Evolutionary conservation across 2,797 vertebrate species (phyloP).

Genomic region (Dendrocincla tyrannina): DNA sequence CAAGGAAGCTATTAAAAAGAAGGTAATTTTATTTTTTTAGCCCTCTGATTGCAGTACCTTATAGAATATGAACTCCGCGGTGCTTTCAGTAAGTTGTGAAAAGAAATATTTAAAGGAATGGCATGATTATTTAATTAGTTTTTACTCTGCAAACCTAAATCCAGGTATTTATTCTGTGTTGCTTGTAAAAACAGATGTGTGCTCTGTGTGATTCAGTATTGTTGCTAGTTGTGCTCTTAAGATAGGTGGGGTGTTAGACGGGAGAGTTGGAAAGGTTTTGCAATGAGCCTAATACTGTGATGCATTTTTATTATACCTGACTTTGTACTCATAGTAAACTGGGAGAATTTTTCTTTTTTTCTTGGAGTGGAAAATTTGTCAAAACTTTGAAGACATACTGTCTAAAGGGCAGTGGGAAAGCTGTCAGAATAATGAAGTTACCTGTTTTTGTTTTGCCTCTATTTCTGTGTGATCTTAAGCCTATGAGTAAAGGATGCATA

Average conservation of each 20-base stretch:
- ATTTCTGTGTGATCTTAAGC: not conserved
- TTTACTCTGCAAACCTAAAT: not conserved
- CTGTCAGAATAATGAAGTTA: not conserved
- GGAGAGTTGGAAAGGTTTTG: not conserved
- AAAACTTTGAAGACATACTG: not conserved
- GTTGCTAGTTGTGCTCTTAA: not conserved
- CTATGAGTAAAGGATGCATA: not conserved
- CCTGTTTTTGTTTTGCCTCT: not conserved
- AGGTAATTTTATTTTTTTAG: slow-evolving; percentile 78
- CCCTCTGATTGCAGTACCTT: not conserved
- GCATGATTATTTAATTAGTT: not conserved
- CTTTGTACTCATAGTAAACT: not conserved
- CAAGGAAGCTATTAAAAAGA: slow-evolving; percentile 85
- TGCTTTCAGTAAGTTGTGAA: not conserved
- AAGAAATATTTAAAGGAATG: not conserved
- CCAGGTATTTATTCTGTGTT: not conserved
- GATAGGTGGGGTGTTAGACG: not conserved
- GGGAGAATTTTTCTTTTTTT: not conserved
- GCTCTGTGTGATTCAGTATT: not conserved
- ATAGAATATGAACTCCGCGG: not conserved
- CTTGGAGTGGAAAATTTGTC: not conserved
- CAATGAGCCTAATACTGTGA: not conserved
- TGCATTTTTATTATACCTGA: not conserved
- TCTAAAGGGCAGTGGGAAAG: not conserved
- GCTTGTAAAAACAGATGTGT: not conserved